These are phyloP conservation scores for Meandrusa payeni DNA, from an alignment of 2,888 invertebrate genomes.

Conservation along the genomic window DNA sequence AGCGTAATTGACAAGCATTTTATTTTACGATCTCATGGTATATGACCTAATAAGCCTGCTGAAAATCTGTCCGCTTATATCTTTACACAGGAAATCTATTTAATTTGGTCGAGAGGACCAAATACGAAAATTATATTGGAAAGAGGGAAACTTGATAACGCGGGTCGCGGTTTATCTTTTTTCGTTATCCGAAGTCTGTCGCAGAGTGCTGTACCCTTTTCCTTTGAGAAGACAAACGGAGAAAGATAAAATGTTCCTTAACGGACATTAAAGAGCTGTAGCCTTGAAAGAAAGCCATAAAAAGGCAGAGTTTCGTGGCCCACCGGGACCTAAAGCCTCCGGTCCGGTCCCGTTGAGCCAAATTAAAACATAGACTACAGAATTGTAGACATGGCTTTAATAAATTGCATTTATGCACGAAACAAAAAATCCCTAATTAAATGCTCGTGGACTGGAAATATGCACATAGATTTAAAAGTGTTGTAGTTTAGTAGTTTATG, in stretches of 20 bases:
- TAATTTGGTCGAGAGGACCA: too few species aligned
- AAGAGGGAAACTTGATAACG: constrained; percentile 59
- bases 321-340: constrained; percentile 47
- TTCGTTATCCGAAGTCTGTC: constrained; percentile 65
- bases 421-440: too few species aligned
- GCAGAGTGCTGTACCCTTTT: constrained; percentile 72
- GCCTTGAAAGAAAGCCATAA: constrained; percentile 64
- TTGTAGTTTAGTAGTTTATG: too few species aligned
- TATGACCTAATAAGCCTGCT: too few species aligned
- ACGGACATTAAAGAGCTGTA: constrained; percentile 72
- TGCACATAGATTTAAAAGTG: too few species aligned
- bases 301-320: constrained; percentile 55
- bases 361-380: constrained; percentile 62
- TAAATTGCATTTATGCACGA: too few species aligned
- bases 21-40: too few species aligned
- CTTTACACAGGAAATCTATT: too few species aligned
- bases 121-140: constrained; percentile 38
- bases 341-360: constrained; percentile 48
- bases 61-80: too few species aligned
- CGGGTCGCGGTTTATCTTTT: constrained; percentile 61
- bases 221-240: constrained; percentile 65
- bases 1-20: too few species aligned
- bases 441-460: too few species aligned
- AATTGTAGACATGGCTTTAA: constrained; percentile 30
- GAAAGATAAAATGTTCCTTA: constrained; percentile 76